Evolutionary conservation across 1,140 invertebrate genomes (phyloP).

Genomic region (Atta cephalotes): DNA sequence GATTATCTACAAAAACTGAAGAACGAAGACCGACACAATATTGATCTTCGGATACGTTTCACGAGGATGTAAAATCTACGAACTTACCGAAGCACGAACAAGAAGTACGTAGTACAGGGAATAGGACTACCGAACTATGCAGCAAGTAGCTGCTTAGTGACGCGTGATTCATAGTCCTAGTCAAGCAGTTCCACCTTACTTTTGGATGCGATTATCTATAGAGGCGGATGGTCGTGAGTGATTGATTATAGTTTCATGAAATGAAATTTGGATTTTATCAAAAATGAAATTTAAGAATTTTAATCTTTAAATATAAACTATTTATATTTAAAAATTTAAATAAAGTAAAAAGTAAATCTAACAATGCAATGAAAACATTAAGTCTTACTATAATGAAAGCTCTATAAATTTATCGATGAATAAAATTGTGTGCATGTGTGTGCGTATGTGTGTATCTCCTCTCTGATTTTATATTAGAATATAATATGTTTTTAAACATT

Average conservation of each 20-base stretch:
- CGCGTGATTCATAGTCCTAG: conserved; percentile 64
- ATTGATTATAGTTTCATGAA: background rate
- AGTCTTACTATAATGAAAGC: background rate
- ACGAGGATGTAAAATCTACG: conserved; percentile 31
- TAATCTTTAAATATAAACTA: background rate
- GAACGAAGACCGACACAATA: conserved; percentile 29
- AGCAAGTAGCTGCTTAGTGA: conserved; percentile 65
- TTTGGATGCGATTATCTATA: conserved; percentile 15
- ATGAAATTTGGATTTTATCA: background rate
- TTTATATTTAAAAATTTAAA: background rate
- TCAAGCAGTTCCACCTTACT: conserved; percentile 36
- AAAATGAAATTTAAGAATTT: conserved; percentile 5
- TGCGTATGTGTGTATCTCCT: background rate
- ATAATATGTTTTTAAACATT: background rate
- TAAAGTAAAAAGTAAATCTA: background rate
- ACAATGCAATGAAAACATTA: background rate
- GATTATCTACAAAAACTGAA: conserved; percentile 29
- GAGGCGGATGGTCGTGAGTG: background rate
- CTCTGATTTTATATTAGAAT: background rate
- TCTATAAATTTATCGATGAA: background rate
- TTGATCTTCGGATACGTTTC: conserved; percentile 52
- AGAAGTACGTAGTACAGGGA: conserved; percentile 25
- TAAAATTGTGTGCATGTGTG: background rate
- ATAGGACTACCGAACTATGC: conserved; percentile 52
- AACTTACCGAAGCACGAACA: conserved; percentile 47